Base-by-base conservation (phyloP, 92 coral and sea anemone genomes). In the Porites rus region DNA sequence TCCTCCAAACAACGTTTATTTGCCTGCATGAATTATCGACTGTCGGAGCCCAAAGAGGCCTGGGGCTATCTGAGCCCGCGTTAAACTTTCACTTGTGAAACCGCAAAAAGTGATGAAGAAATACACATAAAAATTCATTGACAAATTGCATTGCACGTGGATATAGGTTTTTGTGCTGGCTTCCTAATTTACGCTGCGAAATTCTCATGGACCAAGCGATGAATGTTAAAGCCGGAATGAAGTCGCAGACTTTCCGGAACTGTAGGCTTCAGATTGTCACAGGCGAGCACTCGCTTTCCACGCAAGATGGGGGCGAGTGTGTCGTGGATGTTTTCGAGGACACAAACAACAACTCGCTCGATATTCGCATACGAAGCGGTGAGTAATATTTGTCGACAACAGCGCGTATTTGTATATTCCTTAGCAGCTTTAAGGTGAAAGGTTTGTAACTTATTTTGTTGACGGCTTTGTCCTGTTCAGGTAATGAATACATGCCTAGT, bases 161-260 rank as follows among this genome's bases (percentile, higher is more conserved):
- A 76, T 74, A 53, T 52, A 56, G 65, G 50, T 85, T 76, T 83
- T 85, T 67, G 76, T 68, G 60, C 22, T 17, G 46, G 60, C 38
- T 59, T 51, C 18, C 31, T 21, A 38, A 8, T 61, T 4, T 63
- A 51, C 74, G 14, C 53, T 25, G 51, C 71, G 71, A 51, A 73
- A 61, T 83, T 73, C 72, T 58, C 63, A 94, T 94, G 98, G 98
- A 95, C 86, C 92, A 91, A 24, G 94, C 94, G 72, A 95, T 95
- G 96, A 91, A 76, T 58, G 69, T 85, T 7, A 91, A 84, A 73
- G 69, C 86, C 13, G 89, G 67, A 17, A 73, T 65, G 65, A 88
- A 81, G 85, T 66, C 87, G 22, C 93, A 92, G 63, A 85, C 94
- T 53, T 95, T 95, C 77, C 84, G 92, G 58, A 92, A 95, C 77